phyloP scores from a whole-genome alignment of 2,113 vertebrate genomes.

The Henicopernis longicauda region DNA sequence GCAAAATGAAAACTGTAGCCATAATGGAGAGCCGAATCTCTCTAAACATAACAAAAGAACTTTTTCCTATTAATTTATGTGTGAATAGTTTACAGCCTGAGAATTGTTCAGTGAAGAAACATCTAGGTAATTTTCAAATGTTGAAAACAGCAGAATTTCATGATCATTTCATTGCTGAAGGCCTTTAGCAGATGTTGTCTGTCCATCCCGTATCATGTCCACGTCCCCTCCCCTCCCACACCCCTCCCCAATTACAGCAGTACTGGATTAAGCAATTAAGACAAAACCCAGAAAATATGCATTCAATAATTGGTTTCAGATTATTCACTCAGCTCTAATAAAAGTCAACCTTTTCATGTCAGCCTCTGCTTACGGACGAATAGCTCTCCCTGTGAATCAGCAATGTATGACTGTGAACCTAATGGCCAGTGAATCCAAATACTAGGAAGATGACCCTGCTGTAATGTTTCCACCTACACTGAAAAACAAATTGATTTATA shows the following conservation, averaged over 20 bases:
- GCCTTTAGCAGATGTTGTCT: neutral
- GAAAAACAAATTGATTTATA: neutral
- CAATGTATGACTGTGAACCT: neutral
- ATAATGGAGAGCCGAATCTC: neutral
- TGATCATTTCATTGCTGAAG: neutral
- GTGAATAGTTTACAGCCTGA: neutral
- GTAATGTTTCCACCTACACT: neutral
- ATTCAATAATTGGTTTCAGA: neutral
- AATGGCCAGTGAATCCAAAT: neutral
- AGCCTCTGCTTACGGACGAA: neutral
- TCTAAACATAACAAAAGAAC: neutral
- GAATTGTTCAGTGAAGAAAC: neutral
- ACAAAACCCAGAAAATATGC: neutral
- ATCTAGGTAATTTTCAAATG: neutral
- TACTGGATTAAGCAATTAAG: neutral
- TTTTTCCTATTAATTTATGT: neutral
- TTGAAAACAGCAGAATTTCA: neutral
- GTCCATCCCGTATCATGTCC: accelerated
- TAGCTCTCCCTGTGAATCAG: neutral
- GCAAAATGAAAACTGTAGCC: neutral
- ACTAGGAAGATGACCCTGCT: neutral
- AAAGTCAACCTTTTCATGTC: neutral
- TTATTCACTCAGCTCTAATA: neutral
- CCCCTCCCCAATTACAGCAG: accelerated
- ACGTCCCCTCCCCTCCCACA: accelerated